phyloP scores from a whole-genome alignment of 2,797 vertebrate genomes.

The Falco rusticolus region DNA sequence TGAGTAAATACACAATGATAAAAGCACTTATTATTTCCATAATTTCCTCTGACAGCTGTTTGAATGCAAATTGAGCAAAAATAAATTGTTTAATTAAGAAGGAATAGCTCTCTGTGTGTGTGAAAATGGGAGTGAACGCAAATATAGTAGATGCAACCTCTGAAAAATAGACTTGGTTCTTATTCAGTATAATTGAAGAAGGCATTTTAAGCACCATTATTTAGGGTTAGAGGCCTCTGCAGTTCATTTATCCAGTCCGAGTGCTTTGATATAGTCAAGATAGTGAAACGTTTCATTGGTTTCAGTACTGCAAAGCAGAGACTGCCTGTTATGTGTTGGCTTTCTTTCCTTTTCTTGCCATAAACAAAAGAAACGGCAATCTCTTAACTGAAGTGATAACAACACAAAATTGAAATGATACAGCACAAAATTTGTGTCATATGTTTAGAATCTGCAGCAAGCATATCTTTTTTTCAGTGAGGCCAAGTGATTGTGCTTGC shows the following conservation, averaged over 20 bases:
- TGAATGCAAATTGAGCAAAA: conserved; percentile 56
- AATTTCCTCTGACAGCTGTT: conserved; percentile 60
- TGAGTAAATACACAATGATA: conserved; percentile 55
- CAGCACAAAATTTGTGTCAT: conserved; percentile 47
- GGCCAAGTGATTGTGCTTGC: not conserved
- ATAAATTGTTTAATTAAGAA: conserved; percentile 33
- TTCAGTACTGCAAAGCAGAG: conserved; percentile 33
- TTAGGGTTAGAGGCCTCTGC: conserved; percentile 1
- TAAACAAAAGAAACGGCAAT: conserved; percentile 44
- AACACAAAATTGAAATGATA: conserved; percentile 35
- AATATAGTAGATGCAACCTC: not conserved
- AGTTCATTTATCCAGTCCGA: not conserved
- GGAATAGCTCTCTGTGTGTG: not conserved
- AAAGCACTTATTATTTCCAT: conserved; percentile 71
- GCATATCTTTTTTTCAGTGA: not conserved
- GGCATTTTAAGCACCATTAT: conserved; percentile 3
- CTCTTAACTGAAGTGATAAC: conserved; percentile 46
- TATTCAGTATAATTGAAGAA: conserved; percentile 22
- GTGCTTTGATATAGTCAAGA: not conserved
- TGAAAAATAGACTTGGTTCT: conserved; percentile 11
- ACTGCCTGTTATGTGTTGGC: conserved; percentile 18
- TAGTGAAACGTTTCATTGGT: not conserved
- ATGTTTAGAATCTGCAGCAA: conserved; percentile 63
- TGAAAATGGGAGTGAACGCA: conserved; percentile 14
- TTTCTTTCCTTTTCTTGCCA: conserved; percentile 65